Evolutionary conservation across 2,113 vertebrate species (phyloP).

Genomic region (Mirza zaza): DNA sequence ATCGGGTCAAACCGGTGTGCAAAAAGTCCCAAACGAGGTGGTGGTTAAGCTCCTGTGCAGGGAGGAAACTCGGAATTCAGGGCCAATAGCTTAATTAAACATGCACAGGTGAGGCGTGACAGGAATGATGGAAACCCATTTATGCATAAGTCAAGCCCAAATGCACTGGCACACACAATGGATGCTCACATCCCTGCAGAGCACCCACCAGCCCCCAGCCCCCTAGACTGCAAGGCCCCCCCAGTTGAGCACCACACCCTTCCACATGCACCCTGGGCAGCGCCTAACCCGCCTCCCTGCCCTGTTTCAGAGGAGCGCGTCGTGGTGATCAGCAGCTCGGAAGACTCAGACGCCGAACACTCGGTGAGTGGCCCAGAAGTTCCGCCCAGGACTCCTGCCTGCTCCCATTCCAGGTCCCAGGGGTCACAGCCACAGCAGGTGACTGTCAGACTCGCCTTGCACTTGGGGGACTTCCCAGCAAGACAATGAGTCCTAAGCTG

Average conservation of each 20-base stretch:
- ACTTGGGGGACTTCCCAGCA: neutral
- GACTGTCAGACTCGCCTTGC: conserved; percentile 4
- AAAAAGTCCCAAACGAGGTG: neutral
- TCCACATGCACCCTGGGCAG: rapidly evolving
- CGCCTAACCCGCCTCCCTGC: neutral
- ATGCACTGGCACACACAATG: rapidly evolving
- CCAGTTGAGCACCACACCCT: rapidly evolving
- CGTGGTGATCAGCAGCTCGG: conserved; percentile 83
- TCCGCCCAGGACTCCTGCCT: neutral
- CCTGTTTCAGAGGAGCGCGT: conserved; percentile 71
- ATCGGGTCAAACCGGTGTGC: neutral
- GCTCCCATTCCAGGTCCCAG: neutral
- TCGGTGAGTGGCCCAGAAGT: conserved; percentile 67
- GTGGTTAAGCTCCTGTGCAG: neutral
- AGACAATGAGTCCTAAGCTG: conserved; percentile 7
- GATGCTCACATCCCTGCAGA: neutral
- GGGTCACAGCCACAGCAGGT: neutral
- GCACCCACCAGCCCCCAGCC: neutral
- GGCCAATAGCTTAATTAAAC: neutral
- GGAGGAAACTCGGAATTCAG: neutral
- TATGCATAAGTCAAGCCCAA: neutral
- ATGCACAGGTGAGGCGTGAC: neutral
- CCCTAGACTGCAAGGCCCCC: neutral
- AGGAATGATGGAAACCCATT: neutral
- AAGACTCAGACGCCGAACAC: conserved; percentile 79